Percentiles rank a stretch among this genome's conserved stretches.
Evolutionary conservation across 37 sponge, comb jelly and placozoan genomes (phyloP).

Genomic region (Ephydatia muelleri): DNA sequence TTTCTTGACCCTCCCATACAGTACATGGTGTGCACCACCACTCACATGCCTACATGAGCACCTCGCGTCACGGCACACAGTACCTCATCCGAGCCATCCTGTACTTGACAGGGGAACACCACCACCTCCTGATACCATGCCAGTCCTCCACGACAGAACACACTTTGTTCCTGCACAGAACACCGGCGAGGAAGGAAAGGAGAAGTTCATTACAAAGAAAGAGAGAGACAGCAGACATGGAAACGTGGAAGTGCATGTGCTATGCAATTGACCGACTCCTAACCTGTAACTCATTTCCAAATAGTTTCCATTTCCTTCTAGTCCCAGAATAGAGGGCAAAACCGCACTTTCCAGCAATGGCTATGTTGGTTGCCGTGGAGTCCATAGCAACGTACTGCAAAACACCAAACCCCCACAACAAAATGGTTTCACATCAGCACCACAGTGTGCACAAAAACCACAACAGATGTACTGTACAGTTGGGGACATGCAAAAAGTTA

Average conservation of each 20-base stretch:
- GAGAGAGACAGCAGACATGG: neutral
- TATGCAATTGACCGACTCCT: too few relatives aligned
- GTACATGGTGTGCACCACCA: neutral
- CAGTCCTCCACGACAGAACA: slow-evolving; percentile 81
- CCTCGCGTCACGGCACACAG: slow-evolving; percentile 3
- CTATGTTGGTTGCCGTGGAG: slow-evolving; percentile 54
- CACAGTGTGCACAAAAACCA: too few relatives aligned
- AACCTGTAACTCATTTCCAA: slow-evolving; percentile 81
- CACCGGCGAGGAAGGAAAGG: neutral
- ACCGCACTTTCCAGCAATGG: slow-evolving; percentile 68
- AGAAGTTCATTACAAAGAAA: neutral
- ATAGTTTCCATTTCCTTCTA: slow-evolving; percentile 85
- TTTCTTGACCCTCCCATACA: too few relatives aligned
- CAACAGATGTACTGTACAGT: too few relatives aligned
- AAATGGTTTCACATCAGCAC: too few relatives aligned
- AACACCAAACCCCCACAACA: too few relatives aligned
- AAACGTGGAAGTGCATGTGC: too few relatives aligned
- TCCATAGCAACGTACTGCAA: slow-evolving; percentile 74
- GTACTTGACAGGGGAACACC: slow-evolving; percentile 66
- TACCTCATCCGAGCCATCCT: slow-evolving; percentile 72
- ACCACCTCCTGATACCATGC: slow-evolving; percentile 87
- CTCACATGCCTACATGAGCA: neutral
- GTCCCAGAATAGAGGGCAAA: slow-evolving; percentile 61
- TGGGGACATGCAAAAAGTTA: too few relatives aligned
- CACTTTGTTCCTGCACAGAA: slow-evolving; percentile 60